Base-by-base conservation (phyloP, 1,140 invertebrate genomes). In the Idris sp. region DNA sequence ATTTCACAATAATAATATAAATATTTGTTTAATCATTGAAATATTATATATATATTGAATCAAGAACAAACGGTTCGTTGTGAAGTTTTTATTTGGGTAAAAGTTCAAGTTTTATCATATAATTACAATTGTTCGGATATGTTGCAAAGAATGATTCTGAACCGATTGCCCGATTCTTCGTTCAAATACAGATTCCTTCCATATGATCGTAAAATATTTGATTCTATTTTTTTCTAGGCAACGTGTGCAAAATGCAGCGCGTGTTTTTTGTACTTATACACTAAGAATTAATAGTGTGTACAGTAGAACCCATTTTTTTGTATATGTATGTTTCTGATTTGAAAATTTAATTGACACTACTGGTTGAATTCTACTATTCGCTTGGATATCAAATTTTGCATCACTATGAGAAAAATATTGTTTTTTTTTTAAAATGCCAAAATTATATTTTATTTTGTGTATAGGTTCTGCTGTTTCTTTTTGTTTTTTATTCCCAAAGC, bases 241-340 rank as follows among this genome's bases (percentile, higher is more conserved):
- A 46, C 31, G 31, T 65, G 61, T 65, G 61, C 49, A 65, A 65
- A 65, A 65, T 65, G 49, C 49, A 65, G 49, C 41, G 49, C 40
- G 31, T 53, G 59, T 65, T 65, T n/a, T n/a, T 65, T 65, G 61
- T 65, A 65, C 61, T 65, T 51, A 54, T 54, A 54, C 44, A 30
- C 41, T 44, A 40, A 53, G 31, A 65, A 54, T 65, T 46, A 53
- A n/a, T n/a, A 65, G 31, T 38, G 36, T 54, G 13, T 64, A 44
- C 61, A 65, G 61, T 43, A 64, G 28, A 51, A 51, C 46, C 46
- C 11, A 43, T 41, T 51, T 43, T 35, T 8, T 16, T 30, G 5
- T 38, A 30, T 30, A 22, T 2, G 19, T 41, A 54, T 14, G 10
- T 36, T 31, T 3, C 40, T 58, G 35, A 43, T 36, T 58, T 15